Percentiles rank a stretch among this genome's conserved stretches.
Evolutionary conservation across 2,888 invertebrate species (phyloP).

Genomic region (Parochlus steinenii): DNA sequence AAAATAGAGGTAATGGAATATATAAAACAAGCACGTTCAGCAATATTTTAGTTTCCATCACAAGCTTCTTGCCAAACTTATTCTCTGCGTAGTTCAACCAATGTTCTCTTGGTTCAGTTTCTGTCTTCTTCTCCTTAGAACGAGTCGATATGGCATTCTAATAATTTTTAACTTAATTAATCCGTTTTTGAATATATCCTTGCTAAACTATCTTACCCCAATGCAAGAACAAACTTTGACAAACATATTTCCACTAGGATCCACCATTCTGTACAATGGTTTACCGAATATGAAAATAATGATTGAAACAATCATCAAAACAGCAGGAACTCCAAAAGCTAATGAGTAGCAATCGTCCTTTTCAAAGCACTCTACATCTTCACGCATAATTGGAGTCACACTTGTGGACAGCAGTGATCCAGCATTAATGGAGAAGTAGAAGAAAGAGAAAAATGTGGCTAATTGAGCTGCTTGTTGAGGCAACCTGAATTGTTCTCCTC

Average conservation of each 20-base stretch:
- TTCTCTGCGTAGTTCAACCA: constrained; percentile 80
- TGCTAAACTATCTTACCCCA: constrained; percentile 33
- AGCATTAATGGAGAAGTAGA: constrained; percentile 49
- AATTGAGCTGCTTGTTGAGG: constrained; percentile 47
- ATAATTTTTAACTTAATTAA: constrained; percentile 13
- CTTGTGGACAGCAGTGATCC: constrained; percentile 58
- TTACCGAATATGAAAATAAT: constrained; percentile 55
- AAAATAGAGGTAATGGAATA: constrained; percentile 78
- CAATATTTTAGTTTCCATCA: constrained; percentile 63
- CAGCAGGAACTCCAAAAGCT: constrained; percentile 62
- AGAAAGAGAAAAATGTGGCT: constrained; percentile 54
- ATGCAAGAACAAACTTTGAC: constrained; percentile 46
- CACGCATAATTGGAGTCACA: constrained; percentile 54
- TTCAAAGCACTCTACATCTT: constrained; percentile 46
- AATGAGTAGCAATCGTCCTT: constrained; percentile 49
- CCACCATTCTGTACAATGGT: constrained; percentile 42
- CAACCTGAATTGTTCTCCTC: constrained; percentile 59
- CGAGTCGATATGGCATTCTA: constrained; percentile 35
- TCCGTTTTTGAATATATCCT: neutral
- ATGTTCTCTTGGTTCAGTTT: constrained; percentile 41
- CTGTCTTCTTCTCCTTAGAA: constrained; percentile 26
- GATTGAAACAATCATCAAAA: constrained; percentile 51
- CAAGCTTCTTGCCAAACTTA: constrained; percentile 48
- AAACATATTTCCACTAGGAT: constrained; percentile 53
- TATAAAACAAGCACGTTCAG: constrained; percentile 62